Base-by-base conservation (phyloP, 2,888 invertebrate species). In the Drosophila pseudotakahashii region DNA sequence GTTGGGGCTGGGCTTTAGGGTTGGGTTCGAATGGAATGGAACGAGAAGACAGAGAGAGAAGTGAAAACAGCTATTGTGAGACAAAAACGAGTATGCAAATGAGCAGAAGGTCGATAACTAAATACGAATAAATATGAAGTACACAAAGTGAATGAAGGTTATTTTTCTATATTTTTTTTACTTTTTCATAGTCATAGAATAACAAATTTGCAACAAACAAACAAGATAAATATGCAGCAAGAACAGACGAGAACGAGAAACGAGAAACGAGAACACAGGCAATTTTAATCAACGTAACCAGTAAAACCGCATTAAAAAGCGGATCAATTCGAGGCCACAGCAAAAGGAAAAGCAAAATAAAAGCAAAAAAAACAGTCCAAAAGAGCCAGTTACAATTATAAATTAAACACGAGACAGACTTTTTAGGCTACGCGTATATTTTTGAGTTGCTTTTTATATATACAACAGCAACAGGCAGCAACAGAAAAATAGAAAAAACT, bases 121-220 rank as follows among this genome's bases (percentile, higher is more conserved):
- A 69, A 54, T 63, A 70, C 50, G 71, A 69, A 57, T 55, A 60
- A 61, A 73, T 64, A 61, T 57, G 59, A 68, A 60, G 63, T 66
- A 87, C 85, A 78, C 81, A 78, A 87, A 84, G 73, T 79, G 79
- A 83, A 83, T 66, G 81, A 81, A 74, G 88, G 85, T 89, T 85
- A 85, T 85, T 85, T 85, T 85, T 85, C 82, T 85, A 85, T 89
- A 85, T 79, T 89, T 89, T 85, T 85, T 89, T 85, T 82, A 88
- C 83, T 88, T 85, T 88, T 85, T 89, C 89, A 90, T 89, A 89
- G 82, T 84, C 88, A 84, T 89, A 89, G 88, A 89, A 89, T 89
- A 89, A 89, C 88, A 89, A 89, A 89, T 89, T 82, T 88, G 53
- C 76, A 76, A 76, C 32, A 64, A 62, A 51, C 32, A 57, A 63